These are phyloP conservation scores for Umimayanthus chanpuru DNA, from an alignment of 92 coral and sea anemone genomes.

Conservation along the genomic window DNA sequence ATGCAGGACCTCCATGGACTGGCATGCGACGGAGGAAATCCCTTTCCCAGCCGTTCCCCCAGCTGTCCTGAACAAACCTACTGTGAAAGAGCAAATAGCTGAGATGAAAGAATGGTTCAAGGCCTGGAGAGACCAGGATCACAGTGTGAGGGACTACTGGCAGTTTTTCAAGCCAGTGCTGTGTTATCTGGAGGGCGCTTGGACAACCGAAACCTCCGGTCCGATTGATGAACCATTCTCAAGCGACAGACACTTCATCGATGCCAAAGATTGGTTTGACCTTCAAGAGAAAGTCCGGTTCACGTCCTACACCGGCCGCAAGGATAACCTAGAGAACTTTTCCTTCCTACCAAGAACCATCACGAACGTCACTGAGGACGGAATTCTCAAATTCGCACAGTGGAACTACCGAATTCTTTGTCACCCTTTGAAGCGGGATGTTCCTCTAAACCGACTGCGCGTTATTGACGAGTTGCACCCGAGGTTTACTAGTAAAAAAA, in stretches of 20 bases:
- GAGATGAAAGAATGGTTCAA: conserved; percentile 94
- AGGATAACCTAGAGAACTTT: conserved; percentile 73
- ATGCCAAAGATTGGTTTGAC: conserved; percentile 77
- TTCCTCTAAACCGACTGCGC: conserved; percentile 73
- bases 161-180: conserved; percentile 87
- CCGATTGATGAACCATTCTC: conserved; percentile 72
- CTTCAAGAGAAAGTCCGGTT: conserved; percentile 76
- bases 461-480: conserved; percentile 69
- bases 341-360: conserved; percentile 76
- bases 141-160: conserved; percentile 70
- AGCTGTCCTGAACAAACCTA: conserved; percentile 49
- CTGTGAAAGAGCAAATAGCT: conserved; percentile 57
- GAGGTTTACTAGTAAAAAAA: conserved; percentile 52
- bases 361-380: conserved; percentile 54
- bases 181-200: conserved; percentile 81
- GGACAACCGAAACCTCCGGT: conserved; percentile 66
- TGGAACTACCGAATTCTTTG: conserved; percentile 81
- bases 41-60: conserved; percentile 63
- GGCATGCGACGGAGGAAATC: conserved; percentile 63
- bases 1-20: conserved; percentile 52
- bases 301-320: conserved; percentile 78
- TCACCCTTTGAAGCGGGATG: conserved; percentile 65
- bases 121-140: conserved; percentile 80
- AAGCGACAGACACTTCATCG: conserved; percentile 82
- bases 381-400: conserved; percentile 63